These are phyloP conservation scores for Macropodus opercularis DNA, from an alignment of 2,797 vertebrate genomes.

Conservation along the genomic window DNA sequence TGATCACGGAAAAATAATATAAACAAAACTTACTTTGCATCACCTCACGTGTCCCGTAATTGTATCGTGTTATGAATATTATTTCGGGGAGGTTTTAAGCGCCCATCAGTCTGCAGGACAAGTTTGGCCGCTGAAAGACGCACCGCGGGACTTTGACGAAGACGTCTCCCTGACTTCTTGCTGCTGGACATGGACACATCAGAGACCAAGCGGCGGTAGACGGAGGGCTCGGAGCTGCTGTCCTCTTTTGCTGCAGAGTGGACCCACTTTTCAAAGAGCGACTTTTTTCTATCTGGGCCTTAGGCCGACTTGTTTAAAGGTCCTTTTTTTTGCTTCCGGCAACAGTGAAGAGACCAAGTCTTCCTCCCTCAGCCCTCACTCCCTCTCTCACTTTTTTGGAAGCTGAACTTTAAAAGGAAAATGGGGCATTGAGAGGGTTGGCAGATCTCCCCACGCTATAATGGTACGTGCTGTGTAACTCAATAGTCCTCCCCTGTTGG, in stretches of 20 bases:
- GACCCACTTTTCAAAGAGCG: constrained; percentile 72
- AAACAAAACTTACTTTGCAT: constrained; percentile 70
- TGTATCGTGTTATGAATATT: constrained; percentile 19
- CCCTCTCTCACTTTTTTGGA: constrained; percentile 80
- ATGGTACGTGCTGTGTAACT: constrained; percentile 88
- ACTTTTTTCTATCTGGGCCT: constrained; percentile 72
- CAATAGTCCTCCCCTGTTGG: constrained; percentile 73
- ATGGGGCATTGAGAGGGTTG: constrained; percentile 87
- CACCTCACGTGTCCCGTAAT: constrained; percentile 49
- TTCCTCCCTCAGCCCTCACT: constrained; percentile 74
- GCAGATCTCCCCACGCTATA: constrained; percentile 85
- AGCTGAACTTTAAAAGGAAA: constrained; percentile 85
- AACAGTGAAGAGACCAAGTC: constrained; percentile 81
- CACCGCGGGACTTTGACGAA: constrained; percentile 71
- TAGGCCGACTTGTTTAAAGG: constrained; percentile 80
- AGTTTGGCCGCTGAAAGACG: constrained; percentile 65
- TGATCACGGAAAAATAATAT: constrained; percentile 43
- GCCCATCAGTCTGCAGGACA: constrained; percentile 56
- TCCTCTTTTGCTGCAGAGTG: constrained; percentile 63
- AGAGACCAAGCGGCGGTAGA: constrained; percentile 58
- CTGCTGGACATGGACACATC: constrained; percentile 68
- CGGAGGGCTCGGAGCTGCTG: constrained; percentile 54
- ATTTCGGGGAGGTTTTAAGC: constrained; percentile 34
- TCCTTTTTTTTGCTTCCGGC: constrained; percentile 84
- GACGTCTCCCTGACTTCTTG: constrained; percentile 64